A percentile compares a stretch with the other conserved stretches of the same genome.
These are phyloP conservation scores for Amazona vittata DNA, from an alignment of 2,113 vertebrate genomes.

Conservation along the genomic window DNA sequence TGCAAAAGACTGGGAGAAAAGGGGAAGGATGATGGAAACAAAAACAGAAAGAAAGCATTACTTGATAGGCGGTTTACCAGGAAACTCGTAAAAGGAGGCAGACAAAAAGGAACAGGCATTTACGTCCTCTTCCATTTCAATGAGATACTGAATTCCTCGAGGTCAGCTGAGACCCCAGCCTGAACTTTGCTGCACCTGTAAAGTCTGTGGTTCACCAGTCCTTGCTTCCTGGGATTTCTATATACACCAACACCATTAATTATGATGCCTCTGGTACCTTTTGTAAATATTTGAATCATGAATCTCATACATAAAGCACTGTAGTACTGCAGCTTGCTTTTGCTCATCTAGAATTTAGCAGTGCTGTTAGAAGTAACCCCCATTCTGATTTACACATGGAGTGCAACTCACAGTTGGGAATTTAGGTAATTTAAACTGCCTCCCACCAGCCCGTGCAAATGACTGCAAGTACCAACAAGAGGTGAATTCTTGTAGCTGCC, in stretches of 20 bases:
- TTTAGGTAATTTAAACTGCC: background rate
- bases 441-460: constrained; percentile 15
- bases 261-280: background rate
- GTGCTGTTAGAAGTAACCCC: background rate
- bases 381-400: background rate
- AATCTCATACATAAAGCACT: background rate
- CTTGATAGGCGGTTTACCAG: background rate
- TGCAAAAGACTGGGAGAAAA: background rate
- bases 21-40: background rate
- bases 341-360: background rate
- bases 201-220: background rate
- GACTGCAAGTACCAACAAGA: background rate
- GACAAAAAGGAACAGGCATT: background rate
- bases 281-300: background rate
- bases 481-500: background rate
- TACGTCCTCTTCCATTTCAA: background rate
- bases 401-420: background rate
- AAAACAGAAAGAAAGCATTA: background rate
- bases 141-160: background rate
- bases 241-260: background rate
- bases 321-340: background rate
- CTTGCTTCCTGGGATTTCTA: background rate
- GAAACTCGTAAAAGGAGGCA: background rate
- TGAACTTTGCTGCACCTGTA: background rate
- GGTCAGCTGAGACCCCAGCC: background rate